Evolutionary conservation across 2,888 invertebrate species (phyloP), one percentile per base, ranked within the genome.

Genomic region (Dascillus cervinus): DNA sequence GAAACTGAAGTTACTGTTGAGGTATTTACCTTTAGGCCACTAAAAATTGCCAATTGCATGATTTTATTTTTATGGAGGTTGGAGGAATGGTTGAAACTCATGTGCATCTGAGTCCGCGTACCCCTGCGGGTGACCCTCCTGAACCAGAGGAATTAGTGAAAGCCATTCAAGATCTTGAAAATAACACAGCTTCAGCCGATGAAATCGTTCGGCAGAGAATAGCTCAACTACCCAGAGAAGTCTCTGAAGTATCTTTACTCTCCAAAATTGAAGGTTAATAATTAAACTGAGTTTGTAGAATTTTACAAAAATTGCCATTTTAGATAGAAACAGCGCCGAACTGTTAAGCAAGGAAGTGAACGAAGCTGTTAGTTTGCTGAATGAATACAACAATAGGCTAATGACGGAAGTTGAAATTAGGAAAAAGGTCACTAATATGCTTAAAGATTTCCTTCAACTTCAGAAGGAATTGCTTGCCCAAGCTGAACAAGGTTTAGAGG

Each of bases 101-200:
- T 52, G 76, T 78, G 2, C 83, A 82, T 11, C 67, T 86, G 31
- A 87, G 88, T 54, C 88, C 88, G 0, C 79, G 77, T 51, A 77
- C 82, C 4, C 85, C 86, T 1, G 78, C 79, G 0, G 84, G 84
- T 2, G 90, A 91, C 56, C 87, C 90, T 1, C 90, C 91, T 1
- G 90, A 95, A 66, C 85, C 94, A 1, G 92, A 95, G 55, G 91
- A 92, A 53, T 72, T 96, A 14, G 82, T 95, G 38, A 88, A 86
- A 67, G 79, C 78, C 2, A 69, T 84, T 32, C 70, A 84, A 64
- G 89, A 89, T 49, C 69, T 96, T 52, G 96, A 96, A 64, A 87
- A 87, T 53, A 90, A 89, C 54, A 89, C 92, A 36, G 94, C 96
- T 2, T 95, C 95, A 0, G 88, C 91, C 51, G 96, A 96, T 71